Conservation (phyloP, 2,888 invertebrate species). For the Chymomyza caudatula region DNA sequence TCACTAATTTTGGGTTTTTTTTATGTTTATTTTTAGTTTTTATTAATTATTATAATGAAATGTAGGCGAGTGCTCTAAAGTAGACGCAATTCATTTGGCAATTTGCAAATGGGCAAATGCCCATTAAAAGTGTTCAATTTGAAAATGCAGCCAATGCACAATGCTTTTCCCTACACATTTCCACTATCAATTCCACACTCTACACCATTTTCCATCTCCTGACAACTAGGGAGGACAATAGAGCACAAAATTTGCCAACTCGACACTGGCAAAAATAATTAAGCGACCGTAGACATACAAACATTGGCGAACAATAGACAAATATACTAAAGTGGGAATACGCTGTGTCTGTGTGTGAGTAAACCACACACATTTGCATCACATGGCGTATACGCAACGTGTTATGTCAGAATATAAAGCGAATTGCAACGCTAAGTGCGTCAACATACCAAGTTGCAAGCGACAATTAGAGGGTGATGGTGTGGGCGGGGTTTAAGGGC, state of each 20-base stretch:
- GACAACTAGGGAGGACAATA: not conserved
- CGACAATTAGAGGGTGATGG: not conserved
- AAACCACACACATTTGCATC: conserved; percentile 39
- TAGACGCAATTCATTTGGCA: too few relatives aligned
- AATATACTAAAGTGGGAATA: conserved; percentile 7
- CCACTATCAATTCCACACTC: not conserved
- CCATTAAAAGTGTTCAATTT: not conserved
- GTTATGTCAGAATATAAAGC: conserved; percentile 40
- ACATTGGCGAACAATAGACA: conserved; percentile 29
- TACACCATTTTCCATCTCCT: too few relatives aligned
- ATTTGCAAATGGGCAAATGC: not conserved
- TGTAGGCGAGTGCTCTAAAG: too few relatives aligned
- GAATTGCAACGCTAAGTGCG: conserved; percentile 64
- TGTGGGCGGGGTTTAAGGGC: not conserved
- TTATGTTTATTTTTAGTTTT: too few relatives aligned
- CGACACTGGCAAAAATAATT: conserved; percentile 56
- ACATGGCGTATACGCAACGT: conserved; percentile 45
- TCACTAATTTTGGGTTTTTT: too few relatives aligned
- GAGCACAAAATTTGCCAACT: conserved; percentile 22
- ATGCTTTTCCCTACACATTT: not conserved
- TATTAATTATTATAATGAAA: too few relatives aligned
- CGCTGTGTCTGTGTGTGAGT: not conserved
- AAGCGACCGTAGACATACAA: conserved; percentile 36
- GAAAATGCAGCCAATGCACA: not conserved
- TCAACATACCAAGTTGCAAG: conserved; percentile 22